Percentiles rank a stretch among this genome's conserved stretches.
Conservation (phyloP, 2,888 invertebrate genomes). For the Drepanosiphum platanoidis region DNA sequence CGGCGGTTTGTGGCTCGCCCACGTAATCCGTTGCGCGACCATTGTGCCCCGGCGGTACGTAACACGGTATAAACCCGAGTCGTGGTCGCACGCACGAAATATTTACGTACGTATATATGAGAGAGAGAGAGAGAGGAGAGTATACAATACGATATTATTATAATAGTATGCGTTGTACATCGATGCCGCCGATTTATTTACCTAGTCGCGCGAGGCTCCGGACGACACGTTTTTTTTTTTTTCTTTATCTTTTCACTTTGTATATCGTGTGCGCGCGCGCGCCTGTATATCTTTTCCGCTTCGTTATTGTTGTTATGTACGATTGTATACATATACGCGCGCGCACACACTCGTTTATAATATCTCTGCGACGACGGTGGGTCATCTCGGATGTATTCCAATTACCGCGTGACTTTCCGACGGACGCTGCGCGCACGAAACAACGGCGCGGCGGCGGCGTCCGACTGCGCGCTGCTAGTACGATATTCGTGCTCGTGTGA, state of each 20-base stretch:
- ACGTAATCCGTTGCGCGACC: neutral
- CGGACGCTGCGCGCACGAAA: constrained; percentile 27
- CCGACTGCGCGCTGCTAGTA: constrained; percentile 22
- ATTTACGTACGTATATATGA: neutral
- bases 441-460: neutral
- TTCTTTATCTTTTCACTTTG: neutral
- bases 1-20: constrained; percentile 14
- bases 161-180: neutral
- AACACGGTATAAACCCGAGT: too few species aligned
- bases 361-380: neutral
- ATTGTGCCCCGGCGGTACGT: neutral
- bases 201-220: neutral
- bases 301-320: constrained; percentile 28
- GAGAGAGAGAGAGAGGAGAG: too few species aligned
- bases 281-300: constrained; percentile 11
- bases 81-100: neutral
- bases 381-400: constrained; percentile 14
- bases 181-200: constrained; percentile 35
- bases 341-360: too few species aligned
- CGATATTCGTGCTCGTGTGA: constrained; percentile 9
- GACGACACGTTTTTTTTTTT: constrained; percentile 22
- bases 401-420: constrained; percentile 51
- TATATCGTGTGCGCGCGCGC: neutral
- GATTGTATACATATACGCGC: neutral
- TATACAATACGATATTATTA: too few species aligned